Evolutionary conservation across 2,113 vertebrate species (phyloP).

Genomic region (Thunnus thynnus): DNA sequence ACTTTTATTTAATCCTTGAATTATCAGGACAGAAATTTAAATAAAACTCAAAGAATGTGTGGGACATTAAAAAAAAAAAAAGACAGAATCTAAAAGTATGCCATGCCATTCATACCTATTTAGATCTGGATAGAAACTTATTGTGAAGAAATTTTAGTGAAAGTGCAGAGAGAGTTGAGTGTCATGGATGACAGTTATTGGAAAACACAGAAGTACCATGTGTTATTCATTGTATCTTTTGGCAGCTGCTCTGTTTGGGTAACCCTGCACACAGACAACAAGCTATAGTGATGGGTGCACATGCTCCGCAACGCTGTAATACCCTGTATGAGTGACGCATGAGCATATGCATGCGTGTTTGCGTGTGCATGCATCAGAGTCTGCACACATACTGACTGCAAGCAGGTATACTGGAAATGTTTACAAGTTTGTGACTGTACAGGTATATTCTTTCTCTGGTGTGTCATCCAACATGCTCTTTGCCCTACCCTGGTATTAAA

Average conservation of each 20-base stretch:
- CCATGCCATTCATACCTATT: not conserved
- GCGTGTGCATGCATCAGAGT: not conserved
- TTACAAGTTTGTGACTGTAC: not conserved
- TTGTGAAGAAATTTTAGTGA: constrained; percentile 20
- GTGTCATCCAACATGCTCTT: constrained; percentile 42
- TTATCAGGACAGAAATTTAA: not conserved
- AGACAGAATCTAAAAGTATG: not conserved
- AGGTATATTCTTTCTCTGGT: constrained; percentile 21
- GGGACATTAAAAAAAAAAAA: not conserved
- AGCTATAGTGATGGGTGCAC: constrained; percentile 15
- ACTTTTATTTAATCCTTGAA: constrained; percentile 33
- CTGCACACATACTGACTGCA: not conserved
- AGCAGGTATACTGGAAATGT: not conserved
- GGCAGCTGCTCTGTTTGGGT: constrained; percentile 70
- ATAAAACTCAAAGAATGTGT: constrained; percentile 2
- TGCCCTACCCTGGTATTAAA: constrained; percentile 63
- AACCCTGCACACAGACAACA: constrained; percentile 60
- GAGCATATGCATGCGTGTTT: constrained; percentile 20
- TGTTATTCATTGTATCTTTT: constrained; percentile 61
- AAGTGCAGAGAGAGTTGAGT: constrained; percentile 39
- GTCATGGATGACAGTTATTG: constrained; percentile 59
- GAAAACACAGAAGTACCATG: constrained; percentile 65
- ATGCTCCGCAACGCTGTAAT: constrained; percentile 6
- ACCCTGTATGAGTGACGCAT: not conserved
- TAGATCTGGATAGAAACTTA: constrained; percentile 4